Conservation (phyloP, 2,888 invertebrate genomes). For the Tiliacea aurago region DNA sequence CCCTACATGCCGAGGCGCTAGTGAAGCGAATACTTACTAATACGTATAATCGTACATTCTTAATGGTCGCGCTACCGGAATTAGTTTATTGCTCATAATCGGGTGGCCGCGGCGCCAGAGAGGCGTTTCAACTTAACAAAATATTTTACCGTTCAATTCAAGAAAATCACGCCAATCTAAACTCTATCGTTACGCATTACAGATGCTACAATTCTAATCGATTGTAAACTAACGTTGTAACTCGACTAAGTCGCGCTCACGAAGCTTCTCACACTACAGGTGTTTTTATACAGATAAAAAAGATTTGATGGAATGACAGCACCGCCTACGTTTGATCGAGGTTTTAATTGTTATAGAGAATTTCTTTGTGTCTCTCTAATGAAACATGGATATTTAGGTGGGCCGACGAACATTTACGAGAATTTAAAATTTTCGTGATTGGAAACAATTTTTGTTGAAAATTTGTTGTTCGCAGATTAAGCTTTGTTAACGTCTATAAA, state of each 20-base stretch:
- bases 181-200: conserved; percentile 64
- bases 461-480: conserved; percentile 47
- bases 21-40: conserved; percentile 71
- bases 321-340: conserved; percentile 81
- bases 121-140: conserved; percentile 81
- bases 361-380: conserved; percentile 61
- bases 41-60: conserved; percentile 81
- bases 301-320: conserved; percentile 74
- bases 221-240: conserved; percentile 58
- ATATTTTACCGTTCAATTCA: conserved; percentile 57
- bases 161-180: conserved; percentile 45
- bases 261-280: conserved; percentile 86
- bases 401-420: conserved; percentile 45
- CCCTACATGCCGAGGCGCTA: conserved; percentile 56
- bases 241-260: conserved; percentile 70
- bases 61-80: conserved; percentile 88
- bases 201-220: conserved; percentile 33
- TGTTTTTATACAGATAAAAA: conserved; percentile 80
- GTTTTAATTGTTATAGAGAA: conserved; percentile 75
- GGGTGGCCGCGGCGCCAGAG: conserved; percentile 83
- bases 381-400: conserved; percentile 50
- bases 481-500: conserved; percentile 33
- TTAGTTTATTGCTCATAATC: conserved; percentile 89
- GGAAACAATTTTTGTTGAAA: conserved; percentile 44
- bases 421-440: conserved; percentile 46